Percentiles rank a stretch among this genome's conserved stretches.
phyloP scores from a whole-genome alignment of 1,140 invertebrate species.

The Drosophila orosa region DNA sequence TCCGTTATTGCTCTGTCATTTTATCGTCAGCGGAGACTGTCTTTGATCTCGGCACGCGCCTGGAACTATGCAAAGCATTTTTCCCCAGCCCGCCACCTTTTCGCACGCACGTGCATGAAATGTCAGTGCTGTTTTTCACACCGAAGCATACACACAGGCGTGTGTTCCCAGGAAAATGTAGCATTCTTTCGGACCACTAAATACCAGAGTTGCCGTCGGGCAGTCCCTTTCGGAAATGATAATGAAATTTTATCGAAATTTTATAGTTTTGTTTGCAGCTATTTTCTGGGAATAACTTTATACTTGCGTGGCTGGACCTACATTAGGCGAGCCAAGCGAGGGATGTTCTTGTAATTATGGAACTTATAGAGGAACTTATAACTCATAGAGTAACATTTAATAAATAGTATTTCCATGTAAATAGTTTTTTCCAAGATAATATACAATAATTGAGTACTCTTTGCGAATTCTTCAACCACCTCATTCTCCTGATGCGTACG shows the following conservation, averaged over 20 bases:
- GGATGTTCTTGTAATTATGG: not conserved
- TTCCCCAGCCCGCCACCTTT: conserved; percentile 17
- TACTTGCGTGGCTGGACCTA: not conserved
- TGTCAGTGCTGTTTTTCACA: conserved; percentile 48
- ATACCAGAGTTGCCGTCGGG: conserved; percentile 13
- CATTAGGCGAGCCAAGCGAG: not conserved
- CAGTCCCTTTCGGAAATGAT: conserved; percentile 13
- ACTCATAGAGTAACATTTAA: fast-evolving
- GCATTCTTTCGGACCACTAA: conserved; percentile 34
- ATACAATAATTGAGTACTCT: not conserved
- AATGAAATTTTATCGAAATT: conserved; percentile 49
- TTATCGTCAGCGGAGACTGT: conserved; percentile 56
- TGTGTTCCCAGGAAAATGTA: conserved; percentile 5
- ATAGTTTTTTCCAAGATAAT: too few relatives aligned
- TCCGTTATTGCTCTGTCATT: conserved; percentile 73
- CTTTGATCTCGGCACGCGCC: conserved; percentile 62
- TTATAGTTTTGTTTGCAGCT: conserved; percentile 33
- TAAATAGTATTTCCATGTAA: too few relatives aligned
- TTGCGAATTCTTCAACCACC: not conserved
- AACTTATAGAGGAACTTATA: too few relatives aligned
- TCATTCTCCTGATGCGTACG: not conserved
- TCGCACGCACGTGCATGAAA: conserved; percentile 62
- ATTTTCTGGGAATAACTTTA: conserved; percentile 24
- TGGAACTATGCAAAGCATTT: conserved; percentile 66
- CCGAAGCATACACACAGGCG: conserved; percentile 10